Evolutionary conservation across 1,140 invertebrate species (phyloP).

Genomic region (Lepidurus couesii): DNA sequence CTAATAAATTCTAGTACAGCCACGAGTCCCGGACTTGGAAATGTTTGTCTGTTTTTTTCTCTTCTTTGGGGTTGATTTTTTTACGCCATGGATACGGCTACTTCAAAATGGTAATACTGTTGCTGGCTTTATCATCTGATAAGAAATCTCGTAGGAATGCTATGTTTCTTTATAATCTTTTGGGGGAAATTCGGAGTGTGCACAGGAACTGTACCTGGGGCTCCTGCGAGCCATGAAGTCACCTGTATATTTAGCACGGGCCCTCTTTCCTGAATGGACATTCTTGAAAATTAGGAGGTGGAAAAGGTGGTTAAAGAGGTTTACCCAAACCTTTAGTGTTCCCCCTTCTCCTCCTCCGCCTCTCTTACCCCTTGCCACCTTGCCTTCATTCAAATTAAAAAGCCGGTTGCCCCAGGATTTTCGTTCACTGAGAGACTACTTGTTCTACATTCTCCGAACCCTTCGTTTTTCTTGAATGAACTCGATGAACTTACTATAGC

Average conservation of each 20-base stretch:
- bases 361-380: neutral
- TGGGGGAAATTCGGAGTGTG: neutral
- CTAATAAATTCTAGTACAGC: neutral
- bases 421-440: neutral
- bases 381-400: neutral
- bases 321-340: neutral
- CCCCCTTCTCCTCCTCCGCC: neutral
- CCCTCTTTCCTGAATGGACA: conserved; percentile 3
- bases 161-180: neutral
- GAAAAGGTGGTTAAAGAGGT: conserved; percentile 14
- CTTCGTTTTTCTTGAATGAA: neutral
- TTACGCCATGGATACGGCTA: too few relatives aligned
- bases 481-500: neutral
- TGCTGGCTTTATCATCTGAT: conserved; percentile 12
- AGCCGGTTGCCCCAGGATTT: neutral
- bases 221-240: neutral
- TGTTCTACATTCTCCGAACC: neutral
- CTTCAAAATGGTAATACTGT: neutral
- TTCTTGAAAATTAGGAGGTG: conserved; percentile 3
- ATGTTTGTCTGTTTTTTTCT: neutral
- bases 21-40: neutral
- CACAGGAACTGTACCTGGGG: neutral
- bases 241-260: conserved; percentile 18
- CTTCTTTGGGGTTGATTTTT: neutral
- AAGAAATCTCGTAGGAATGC: neutral